These are phyloP conservation scores for Tetrapedia diversipes DNA, from an alignment of 2,888 invertebrate species.

Conservation along the genomic window DNA sequence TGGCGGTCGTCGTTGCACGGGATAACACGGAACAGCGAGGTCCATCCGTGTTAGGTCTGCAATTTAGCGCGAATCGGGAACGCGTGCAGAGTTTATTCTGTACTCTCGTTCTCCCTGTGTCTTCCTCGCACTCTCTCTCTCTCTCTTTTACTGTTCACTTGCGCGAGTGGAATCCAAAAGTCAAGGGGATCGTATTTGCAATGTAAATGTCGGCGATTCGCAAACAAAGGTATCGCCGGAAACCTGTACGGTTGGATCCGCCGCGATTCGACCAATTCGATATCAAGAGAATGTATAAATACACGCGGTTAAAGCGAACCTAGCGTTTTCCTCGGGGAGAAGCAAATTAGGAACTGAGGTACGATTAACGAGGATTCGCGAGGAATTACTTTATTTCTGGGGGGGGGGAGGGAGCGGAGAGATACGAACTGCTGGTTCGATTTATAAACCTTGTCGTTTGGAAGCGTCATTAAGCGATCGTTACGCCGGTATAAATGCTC, in stretches of 20 bases:
- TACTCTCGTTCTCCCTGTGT: no score
- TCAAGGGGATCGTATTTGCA: constrained; percentile 56
- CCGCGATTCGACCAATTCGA: constrained; percentile 22
- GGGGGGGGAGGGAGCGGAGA: no score
- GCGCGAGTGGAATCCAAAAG: constrained; percentile 33
- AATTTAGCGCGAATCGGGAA: constrained; percentile 40
- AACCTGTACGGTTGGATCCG: constrained; percentile 8
- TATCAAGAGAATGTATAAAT: constrained; percentile 47
- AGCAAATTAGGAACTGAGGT: background rate
- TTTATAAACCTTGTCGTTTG: background rate
- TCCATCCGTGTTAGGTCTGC: constrained; percentile 21
- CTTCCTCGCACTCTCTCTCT: background rate
- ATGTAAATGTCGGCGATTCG: constrained; percentile 55
- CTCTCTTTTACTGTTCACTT: no score
- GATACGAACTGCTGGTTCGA: no score
- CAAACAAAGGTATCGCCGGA: constrained; percentile 46
- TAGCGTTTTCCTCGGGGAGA: background rate
- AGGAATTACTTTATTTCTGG: background rate
- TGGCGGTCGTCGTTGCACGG: background rate
- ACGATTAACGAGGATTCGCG: no score
- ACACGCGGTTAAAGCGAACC: constrained; percentile 14
- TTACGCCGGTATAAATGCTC: background rate
- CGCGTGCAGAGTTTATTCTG: no score
- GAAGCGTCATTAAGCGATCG: background rate
- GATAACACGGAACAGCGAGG: constrained; percentile 39